phyloP scores from a whole-genome alignment of 2,113 vertebrate genomes.

The Eulemur macaco region DNA sequence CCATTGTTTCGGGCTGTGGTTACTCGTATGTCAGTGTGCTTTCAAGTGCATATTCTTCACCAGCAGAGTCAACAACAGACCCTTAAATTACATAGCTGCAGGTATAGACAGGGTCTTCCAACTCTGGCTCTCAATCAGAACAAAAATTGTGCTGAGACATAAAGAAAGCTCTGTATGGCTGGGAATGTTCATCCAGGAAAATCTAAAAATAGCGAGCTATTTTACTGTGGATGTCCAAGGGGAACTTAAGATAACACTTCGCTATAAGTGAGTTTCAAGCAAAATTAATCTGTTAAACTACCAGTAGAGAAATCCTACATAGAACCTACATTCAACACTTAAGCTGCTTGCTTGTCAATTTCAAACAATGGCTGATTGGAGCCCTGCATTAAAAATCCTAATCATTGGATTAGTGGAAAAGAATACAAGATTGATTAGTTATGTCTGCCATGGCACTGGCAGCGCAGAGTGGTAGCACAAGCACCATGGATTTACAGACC shows the following conservation, averaged over 20 bases:
- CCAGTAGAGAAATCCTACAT: not conserved
- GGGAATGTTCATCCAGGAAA: not conserved
- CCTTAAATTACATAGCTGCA: slow-evolving; percentile 54
- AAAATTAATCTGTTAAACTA: not conserved
- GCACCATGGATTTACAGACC: not conserved
- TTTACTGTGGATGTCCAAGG: not conserved
- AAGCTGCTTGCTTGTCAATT: not conserved
- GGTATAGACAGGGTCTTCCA: slow-evolving; percentile 23
- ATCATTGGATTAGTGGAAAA: not conserved
- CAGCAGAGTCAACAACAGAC: slow-evolving; percentile 23
- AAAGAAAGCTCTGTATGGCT: slow-evolving; percentile 25
- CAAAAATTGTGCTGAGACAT: slow-evolving; percentile 45
- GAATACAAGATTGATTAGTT: not conserved
- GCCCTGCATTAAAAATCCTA: not conserved
- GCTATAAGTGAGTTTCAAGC: not conserved
- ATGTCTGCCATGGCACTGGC: not conserved
- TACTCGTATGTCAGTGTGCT: not conserved
- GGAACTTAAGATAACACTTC: not conserved
- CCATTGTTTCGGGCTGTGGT: not conserved
- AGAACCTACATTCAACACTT: not conserved
- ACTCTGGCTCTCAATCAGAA: slow-evolving; percentile 55
- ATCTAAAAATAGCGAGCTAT: slow-evolving; percentile 50
- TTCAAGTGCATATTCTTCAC: not conserved
- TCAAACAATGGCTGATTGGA: not conserved
- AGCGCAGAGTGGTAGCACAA: not conserved